These are phyloP conservation scores for Balaeniceps rex DNA, from an alignment of 2,113 vertebrate genomes.

Conservation along the genomic window DNA sequence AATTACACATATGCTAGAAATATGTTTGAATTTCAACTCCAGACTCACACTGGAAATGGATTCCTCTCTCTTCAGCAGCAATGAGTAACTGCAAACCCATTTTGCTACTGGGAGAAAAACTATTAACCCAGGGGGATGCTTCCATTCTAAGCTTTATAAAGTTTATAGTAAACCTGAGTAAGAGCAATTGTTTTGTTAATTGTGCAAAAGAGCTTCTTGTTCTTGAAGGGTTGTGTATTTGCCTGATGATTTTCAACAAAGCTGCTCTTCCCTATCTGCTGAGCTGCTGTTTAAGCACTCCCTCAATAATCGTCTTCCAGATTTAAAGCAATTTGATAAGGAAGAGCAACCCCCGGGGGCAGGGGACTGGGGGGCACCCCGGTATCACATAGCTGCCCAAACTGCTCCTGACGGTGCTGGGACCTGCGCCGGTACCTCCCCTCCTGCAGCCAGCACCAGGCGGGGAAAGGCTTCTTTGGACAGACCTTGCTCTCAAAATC, in stretches of 20 bases:
- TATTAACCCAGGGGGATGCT: not conserved
- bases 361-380: accelerated
- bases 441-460: not conserved
- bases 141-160: not conserved
- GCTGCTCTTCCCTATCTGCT: not conserved
- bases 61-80: not conserved
- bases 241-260: not conserved
- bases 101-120: not conserved
- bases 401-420: not conserved
- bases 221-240: not conserved
- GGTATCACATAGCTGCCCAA: not conserved
- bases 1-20: not conserved
- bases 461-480: not conserved
- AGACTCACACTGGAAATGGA: not conserved
- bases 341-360: not conserved
- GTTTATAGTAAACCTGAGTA: not conserved
- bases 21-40: not conserved
- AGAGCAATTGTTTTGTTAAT: not conserved
- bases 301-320: not conserved
- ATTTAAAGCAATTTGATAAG: not conserved
- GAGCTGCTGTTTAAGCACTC: not conserved
- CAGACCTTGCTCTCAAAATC: conserved; percentile 29
- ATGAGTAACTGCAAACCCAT: not conserved
- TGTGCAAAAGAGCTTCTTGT: not conserved
- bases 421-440: accelerated